Conservation (phyloP, 2,888 invertebrate genomes). For the Macaria notata region DNA sequence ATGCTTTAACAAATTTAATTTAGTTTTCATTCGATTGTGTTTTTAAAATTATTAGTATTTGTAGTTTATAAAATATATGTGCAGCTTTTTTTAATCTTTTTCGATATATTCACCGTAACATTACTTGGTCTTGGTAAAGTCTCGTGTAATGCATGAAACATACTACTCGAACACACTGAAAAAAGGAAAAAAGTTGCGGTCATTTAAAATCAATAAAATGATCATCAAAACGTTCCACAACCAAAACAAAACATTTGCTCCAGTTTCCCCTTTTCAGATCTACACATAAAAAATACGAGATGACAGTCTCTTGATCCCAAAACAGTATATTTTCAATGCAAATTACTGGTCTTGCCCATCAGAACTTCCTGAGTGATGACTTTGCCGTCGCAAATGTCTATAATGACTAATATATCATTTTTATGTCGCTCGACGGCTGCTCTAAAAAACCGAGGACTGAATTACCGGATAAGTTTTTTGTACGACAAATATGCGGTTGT, state of each 20-base stretch:
- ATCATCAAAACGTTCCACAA: not conserved
- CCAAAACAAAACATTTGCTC: not conserved
- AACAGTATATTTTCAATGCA: slow-evolving; percentile 44
- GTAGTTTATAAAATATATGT: too few species aligned
- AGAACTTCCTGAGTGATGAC: slow-evolving; percentile 41
- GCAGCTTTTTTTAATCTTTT: too few species aligned
- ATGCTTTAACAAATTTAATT: too few species aligned
- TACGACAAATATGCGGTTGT: too few species aligned
- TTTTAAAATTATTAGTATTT: too few species aligned
- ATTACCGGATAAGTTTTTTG: not conserved
- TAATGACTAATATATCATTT: slow-evolving; percentile 58
- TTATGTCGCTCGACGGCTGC: slow-evolving; percentile 50
- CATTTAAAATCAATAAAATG: too few species aligned
- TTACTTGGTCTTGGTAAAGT: too few species aligned
- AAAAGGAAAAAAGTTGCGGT: too few species aligned
- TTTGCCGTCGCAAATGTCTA: slow-evolving; percentile 42
- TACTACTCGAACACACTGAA: too few species aligned
- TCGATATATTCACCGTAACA: too few species aligned
- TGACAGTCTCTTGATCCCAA: slow-evolving; percentile 12
- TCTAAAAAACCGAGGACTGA: slow-evolving; percentile 41
- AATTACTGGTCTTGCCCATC: slow-evolving; percentile 42
- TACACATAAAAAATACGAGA: not conserved
- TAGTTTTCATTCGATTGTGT: too few species aligned
- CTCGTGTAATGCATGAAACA: too few species aligned
- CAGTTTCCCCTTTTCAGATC: not conserved